These are phyloP conservation scores for Neuroterus valhalla DNA, from an alignment of 1,140 invertebrate genomes.

Conservation along the genomic window DNA sequence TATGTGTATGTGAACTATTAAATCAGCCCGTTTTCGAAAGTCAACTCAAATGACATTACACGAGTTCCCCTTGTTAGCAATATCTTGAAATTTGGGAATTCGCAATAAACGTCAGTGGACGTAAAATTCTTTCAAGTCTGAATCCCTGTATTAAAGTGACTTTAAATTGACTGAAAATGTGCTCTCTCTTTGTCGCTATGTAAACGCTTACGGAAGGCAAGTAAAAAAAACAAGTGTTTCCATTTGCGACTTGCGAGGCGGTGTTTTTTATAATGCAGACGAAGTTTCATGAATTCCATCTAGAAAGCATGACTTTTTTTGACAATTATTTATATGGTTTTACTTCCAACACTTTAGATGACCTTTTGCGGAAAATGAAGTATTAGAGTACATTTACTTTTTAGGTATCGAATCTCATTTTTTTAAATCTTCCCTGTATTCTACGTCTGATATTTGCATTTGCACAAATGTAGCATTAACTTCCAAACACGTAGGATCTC, in stretches of 20 bases:
- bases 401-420: background rate
- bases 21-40: too few relatives aligned
- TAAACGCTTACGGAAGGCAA: slow-evolving; percentile 16
- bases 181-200: slow-evolving; percentile 6
- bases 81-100: background rate
- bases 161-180: slow-evolving; percentile 26
- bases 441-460: slow-evolving; percentile 13
- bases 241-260: background rate
- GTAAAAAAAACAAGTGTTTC: background rate
- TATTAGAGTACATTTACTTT: too few relatives aligned
- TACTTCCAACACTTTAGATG: background rate
- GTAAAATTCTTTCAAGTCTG: slow-evolving; percentile 5
- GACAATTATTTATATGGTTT: background rate
- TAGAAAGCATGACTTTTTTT: background rate
- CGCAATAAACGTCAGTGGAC: background rate
- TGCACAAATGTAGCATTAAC: slow-evolving; percentile 7
- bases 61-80: too few relatives aligned
- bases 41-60: too few relatives aligned
- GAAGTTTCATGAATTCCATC: background rate
- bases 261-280: background rate
- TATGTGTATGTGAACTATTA: too few relatives aligned
- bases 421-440: slow-evolving; percentile 2
- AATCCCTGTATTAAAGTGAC: background rate
- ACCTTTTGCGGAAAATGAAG: too few relatives aligned
- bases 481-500: slow-evolving; percentile 23